Percentiles rank a stretch among this genome's conserved stretches.
These are phyloP conservation scores for Flexamia atlantica DNA, from an alignment of 2,888 invertebrate genomes.

Conservation along the genomic window DNA sequence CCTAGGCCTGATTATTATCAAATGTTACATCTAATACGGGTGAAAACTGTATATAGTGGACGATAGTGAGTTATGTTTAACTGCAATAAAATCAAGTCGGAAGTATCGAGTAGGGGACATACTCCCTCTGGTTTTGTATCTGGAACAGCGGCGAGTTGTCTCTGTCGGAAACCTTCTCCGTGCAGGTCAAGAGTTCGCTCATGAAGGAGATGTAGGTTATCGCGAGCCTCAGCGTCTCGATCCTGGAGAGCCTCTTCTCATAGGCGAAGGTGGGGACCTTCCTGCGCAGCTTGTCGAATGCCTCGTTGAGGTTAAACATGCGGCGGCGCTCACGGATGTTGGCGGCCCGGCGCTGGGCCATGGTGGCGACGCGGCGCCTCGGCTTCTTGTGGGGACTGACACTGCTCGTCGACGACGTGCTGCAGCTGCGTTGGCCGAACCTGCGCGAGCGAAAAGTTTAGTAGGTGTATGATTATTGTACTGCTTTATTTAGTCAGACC, in stretches of 20 bases:
- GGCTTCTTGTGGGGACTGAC: slow-evolving; percentile 84
- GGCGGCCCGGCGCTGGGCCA: slow-evolving; percentile 94
- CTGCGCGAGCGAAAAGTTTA: slow-evolving; percentile 31
- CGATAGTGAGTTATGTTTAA: background rate
- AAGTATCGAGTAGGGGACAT: slow-evolving; percentile 75
- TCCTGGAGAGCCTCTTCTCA: slow-evolving; percentile 95
- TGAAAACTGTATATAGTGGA: no score
- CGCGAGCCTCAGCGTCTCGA: slow-evolving; percentile 95
- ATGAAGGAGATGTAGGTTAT: slow-evolving; percentile 98
- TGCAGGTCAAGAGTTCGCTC: slow-evolving; percentile 83
- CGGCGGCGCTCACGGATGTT: slow-evolving; percentile 95
- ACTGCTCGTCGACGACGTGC: slow-evolving; percentile 69
- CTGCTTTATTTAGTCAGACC: no score
- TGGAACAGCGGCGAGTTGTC: slow-evolving; percentile 67
- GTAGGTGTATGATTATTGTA: background rate
- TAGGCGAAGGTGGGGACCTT: slow-evolving; percentile 98
- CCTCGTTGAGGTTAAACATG: slow-evolving; percentile 98
- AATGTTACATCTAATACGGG: no score
- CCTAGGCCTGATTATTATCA: no score
- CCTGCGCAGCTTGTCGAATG: slow-evolving; percentile 94
- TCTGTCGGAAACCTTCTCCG: slow-evolving; percentile 66
- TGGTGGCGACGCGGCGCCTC: slow-evolving; percentile 91
- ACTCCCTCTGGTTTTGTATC: slow-evolving; percentile 73
- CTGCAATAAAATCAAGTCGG: slow-evolving; percentile 50
- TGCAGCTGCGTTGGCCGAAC: slow-evolving; percentile 64